Conservation (phyloP, 2,888 invertebrate species). For the Muschampia plurimacula region DNA sequence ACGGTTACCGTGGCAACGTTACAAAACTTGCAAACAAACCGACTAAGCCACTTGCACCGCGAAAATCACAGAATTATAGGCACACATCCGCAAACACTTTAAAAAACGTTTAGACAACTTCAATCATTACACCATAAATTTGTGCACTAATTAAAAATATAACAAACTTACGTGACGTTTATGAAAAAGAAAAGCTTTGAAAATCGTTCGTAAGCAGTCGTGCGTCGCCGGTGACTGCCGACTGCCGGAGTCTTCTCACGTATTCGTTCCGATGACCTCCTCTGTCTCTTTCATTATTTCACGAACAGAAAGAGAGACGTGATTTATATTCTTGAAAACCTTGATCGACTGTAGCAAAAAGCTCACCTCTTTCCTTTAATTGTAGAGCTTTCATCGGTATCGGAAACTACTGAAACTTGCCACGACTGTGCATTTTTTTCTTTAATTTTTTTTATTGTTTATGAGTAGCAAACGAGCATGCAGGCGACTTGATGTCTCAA, state of each 20-base stretch:
- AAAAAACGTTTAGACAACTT: slow-evolving; percentile 1
- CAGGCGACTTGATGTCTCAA: no score
- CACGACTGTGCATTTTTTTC: background rate
- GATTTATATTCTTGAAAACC: slow-evolving; percentile 49
- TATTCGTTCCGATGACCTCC: slow-evolving; percentile 50
- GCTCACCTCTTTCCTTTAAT: slow-evolving; percentile 47
- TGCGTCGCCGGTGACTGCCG: slow-evolving; percentile 38
- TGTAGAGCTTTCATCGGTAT: slow-evolving; percentile 44
- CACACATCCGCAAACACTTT: slow-evolving; percentile 14
- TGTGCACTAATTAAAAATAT: slow-evolving; percentile 29
- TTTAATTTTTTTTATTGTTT: background rate
- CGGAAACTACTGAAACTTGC: slow-evolving; percentile 8
- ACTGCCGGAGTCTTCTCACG: slow-evolving; percentile 53
- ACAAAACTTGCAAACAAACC: slow-evolving; percentile 21
- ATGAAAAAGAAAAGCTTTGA: slow-evolving; percentile 48
- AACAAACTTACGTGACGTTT: slow-evolving; percentile 39
- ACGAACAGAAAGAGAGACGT: slow-evolving; percentile 48
- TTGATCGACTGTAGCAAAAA: slow-evolving; percentile 51
- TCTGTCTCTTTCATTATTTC: slow-evolving; percentile 49
- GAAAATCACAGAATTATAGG: slow-evolving; percentile 8
- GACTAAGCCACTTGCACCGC: slow-evolving; percentile 22
- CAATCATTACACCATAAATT: background rate
- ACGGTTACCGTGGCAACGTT: slow-evolving; percentile 38
- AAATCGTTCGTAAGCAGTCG: slow-evolving; percentile 56
- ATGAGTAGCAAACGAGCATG: no score